Conservation (phyloP, 1,140 invertebrate species). For the Rhopalosiphum padi region DNA sequence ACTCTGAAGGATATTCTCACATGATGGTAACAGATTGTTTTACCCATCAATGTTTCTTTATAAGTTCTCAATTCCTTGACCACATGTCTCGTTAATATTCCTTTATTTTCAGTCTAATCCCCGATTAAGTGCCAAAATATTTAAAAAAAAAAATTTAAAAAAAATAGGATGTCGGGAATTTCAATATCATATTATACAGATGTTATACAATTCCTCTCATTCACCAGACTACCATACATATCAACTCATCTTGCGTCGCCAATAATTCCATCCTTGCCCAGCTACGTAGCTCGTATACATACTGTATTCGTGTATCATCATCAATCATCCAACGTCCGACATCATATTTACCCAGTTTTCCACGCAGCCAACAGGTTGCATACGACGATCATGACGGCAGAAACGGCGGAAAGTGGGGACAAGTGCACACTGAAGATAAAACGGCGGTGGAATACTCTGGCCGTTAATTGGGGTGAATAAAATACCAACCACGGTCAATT, state of each 20-base stretch:
- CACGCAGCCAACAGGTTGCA: neutral
- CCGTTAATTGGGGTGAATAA: neutral
- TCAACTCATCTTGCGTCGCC: neutral
- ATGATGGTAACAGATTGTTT: too few species aligned
- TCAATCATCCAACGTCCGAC: neutral
- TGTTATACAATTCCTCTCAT: neutral
- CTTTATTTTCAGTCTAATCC: neutral
- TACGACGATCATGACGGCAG: neutral
- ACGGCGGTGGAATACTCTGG: neutral
- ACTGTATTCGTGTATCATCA: neutral
- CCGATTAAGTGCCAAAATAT: neutral
- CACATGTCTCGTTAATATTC: neutral
- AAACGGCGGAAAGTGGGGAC: neutral
- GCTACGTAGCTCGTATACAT: neutral
- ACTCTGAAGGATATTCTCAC: too few species aligned
- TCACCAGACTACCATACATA: neutral
- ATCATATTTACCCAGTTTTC: neutral
- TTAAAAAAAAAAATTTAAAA: too few species aligned
- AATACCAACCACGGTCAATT: neutral
- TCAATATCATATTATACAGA: neutral
- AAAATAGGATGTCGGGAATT: neutral
- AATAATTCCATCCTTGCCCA: neutral
- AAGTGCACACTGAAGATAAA: neutral
- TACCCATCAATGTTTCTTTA: too few species aligned
- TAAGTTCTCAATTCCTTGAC: neutral